Evolutionary conservation across 1,140 invertebrate species (phyloP).

Genomic region (Diplogasteroides magnus): DNA sequence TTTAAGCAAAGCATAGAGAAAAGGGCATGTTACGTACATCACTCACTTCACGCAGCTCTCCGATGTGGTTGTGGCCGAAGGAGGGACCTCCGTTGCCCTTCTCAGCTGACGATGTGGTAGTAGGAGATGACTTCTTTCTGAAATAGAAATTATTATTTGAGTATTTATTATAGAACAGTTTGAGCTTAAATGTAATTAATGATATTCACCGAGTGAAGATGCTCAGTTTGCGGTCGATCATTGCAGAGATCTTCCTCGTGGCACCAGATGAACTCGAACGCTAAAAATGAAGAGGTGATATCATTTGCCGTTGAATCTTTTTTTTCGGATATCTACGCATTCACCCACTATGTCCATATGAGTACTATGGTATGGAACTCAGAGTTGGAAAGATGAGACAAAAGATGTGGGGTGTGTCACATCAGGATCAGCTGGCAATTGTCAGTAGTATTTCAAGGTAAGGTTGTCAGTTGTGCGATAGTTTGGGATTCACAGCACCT

Average conservation of each 20-base stretch:
- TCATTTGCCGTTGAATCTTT: too few species aligned
- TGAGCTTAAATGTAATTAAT: too few species aligned
- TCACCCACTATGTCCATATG: too few species aligned
- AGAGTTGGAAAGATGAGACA: conserved; percentile 2
- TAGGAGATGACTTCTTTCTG: conserved; percentile 5
- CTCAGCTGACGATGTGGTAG: background rate
- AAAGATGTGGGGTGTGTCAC: conserved; percentile 12
- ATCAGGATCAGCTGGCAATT: too few species aligned
- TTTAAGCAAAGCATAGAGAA: too few species aligned
- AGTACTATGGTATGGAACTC: background rate
- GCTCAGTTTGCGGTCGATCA: conserved; percentile 54
- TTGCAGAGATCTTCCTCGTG: conserved; percentile 54
- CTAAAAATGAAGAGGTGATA: conserved; percentile 46
- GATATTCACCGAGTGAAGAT: conserved; percentile 55
- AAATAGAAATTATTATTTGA: too few species aligned
- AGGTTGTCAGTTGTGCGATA: too few species aligned
- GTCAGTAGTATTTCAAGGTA: too few species aligned
- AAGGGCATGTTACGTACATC: too few species aligned
- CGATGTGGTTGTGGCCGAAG: background rate
- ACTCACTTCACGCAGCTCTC: background rate
- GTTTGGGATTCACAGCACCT: too few species aligned
- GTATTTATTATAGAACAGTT: too few species aligned
- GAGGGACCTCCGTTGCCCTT: background rate
- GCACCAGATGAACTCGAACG: conserved; percentile 50
- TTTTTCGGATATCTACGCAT: too few species aligned